Percentiles rank a stretch among this genome's conserved stretches.
phyloP scores from a whole-genome alignment of 2,113 vertebrate species.

The Scopus umbretta region DNA sequence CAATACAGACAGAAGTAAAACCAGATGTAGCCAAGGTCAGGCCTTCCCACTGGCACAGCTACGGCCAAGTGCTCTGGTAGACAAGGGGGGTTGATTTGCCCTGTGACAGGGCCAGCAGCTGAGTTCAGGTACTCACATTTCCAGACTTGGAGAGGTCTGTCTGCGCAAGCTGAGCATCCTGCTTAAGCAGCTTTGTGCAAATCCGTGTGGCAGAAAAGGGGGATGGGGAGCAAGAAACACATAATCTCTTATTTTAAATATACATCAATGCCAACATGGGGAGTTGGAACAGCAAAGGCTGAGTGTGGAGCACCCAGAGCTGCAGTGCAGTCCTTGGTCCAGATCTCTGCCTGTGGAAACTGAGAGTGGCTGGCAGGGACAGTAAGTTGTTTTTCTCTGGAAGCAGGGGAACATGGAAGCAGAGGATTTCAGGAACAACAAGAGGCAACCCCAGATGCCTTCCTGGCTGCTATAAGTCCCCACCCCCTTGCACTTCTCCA shows the following conservation, averaged over 20 bases:
- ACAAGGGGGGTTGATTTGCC: not conserved
- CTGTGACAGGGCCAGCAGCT: not conserved
- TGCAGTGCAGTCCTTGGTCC: accelerated
- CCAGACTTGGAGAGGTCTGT: not conserved
- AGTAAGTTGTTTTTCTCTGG: not conserved
- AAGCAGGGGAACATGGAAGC: not conserved
- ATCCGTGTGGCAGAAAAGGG: accelerated
- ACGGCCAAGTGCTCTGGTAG: not conserved
- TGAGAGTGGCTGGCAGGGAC: not conserved
- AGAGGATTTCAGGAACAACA: not conserved
- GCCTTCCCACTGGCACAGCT: not conserved
- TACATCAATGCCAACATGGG: not conserved
- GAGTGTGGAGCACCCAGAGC: not conserved
- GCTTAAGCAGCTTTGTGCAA: not conserved
- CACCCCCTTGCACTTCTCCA: accelerated
- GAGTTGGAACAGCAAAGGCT: not conserved
- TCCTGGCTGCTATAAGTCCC: not conserved
- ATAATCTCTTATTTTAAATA: not conserved
- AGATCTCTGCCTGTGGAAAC: not conserved
- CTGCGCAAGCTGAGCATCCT: not conserved
- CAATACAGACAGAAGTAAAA: not conserved
- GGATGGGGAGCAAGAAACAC: not conserved
- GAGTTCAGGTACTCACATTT: not conserved
- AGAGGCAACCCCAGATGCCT: not conserved
- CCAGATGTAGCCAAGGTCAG: accelerated